These are phyloP conservation scores for Triplophysa bombifrons DNA, from an alignment of 2,797 vertebrate genomes.

Conservation along the genomic window DNA sequence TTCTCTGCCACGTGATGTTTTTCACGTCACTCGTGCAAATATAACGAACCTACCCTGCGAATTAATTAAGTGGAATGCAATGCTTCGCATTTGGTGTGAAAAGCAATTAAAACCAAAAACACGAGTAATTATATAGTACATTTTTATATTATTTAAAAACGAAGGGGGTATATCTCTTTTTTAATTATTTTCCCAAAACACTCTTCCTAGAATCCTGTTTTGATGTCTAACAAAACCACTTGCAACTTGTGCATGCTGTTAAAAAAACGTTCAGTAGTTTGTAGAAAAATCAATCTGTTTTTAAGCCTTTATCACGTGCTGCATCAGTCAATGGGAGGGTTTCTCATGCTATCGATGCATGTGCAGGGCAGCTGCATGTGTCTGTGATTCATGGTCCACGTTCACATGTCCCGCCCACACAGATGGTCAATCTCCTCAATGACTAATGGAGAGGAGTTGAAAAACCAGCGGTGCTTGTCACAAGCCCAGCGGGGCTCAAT, in stretches of 20 bases:
- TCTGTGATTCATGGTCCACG: slow-evolving; percentile 8
- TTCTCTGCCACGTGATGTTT: too few relatives aligned
- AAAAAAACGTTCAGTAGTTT: background rate
- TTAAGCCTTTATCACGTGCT: slow-evolving; percentile 29
- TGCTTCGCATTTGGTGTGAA: too few relatives aligned
- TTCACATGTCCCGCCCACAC: slow-evolving; percentile 36
- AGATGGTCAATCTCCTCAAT: slow-evolving; percentile 21
- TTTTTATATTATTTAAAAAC: too few relatives aligned
- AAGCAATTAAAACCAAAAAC: too few relatives aligned
- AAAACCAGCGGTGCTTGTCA: background rate
- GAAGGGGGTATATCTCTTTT: background rate
- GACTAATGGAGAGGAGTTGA: slow-evolving; percentile 14
- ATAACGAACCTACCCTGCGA: too few relatives aligned
- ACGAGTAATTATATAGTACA: background rate
- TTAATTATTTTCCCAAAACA: background rate
- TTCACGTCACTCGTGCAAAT: too few relatives aligned
- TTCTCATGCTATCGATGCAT: slow-evolving; percentile 26
- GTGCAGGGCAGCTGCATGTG: slow-evolving; percentile 13
- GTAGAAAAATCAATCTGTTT: slow-evolving; percentile 16
- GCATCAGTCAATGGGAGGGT: background rate
- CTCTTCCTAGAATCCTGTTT: slow-evolving; percentile 19
- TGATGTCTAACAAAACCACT: slow-evolving; percentile 17
- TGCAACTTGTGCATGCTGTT: slow-evolving; percentile 5
- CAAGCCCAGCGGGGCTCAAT: slow-evolving; percentile 21
- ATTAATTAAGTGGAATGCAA: too few relatives aligned